Evolutionary conservation across 37 sponge, comb jelly and placozoan species (phyloP), one percentile per base, ranked within the genome.

Genomic region (Bolinopsis microptera): DNA sequence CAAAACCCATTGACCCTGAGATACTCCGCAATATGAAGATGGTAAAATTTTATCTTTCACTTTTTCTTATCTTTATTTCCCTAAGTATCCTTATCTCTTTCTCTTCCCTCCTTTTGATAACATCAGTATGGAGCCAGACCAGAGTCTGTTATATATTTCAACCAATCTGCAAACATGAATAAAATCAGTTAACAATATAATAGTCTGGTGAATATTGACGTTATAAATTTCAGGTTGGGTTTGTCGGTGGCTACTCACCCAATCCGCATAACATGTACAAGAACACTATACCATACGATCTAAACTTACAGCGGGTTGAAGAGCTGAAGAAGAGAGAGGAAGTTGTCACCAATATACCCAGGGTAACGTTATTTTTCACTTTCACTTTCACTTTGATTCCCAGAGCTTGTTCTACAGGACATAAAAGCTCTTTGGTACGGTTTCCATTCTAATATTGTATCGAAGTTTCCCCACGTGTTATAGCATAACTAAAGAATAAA

Each of bases 191-290:
- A n/a, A n/a, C n/a, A n/a, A n/a, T n/a, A n/a, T n/a, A n/a, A n/a
- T n/a, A n/a, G n/a, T n/a, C n/a, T n/a, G n/a, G n/a, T n/a, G n/a
- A n/a, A n/a, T n/a, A n/a, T n/a, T n/a, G n/a, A n/a, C n/a, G n/a
- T n/a, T n/a, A n/a, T n/a, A n/a, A n/a, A n/a, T n/a, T n/a, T n/a
- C 61, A 86, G 90, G 90, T 86, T 16, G 36, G 36, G 41, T 86
- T 36, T 27, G 61, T 86, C 0, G 90, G 90, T 1, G 90, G 90
- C 0, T 86, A 86, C 90, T 86, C 90, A 0, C 90, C 90, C 2
- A 86, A 86, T 48, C 90, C 90, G 13, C 34, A 86, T 48, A 86
- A 86, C 90, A 86, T 86, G 90, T 86, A 86, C 90, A 86, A 86
- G 61, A 86, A 86, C 61, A 86, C 90, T 13, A 86, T 86, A 2